Base-by-base conservation (phyloP, 30 jellyfish, hydroid and myxozoan species). In the Pelagia noctiluca region DNA sequence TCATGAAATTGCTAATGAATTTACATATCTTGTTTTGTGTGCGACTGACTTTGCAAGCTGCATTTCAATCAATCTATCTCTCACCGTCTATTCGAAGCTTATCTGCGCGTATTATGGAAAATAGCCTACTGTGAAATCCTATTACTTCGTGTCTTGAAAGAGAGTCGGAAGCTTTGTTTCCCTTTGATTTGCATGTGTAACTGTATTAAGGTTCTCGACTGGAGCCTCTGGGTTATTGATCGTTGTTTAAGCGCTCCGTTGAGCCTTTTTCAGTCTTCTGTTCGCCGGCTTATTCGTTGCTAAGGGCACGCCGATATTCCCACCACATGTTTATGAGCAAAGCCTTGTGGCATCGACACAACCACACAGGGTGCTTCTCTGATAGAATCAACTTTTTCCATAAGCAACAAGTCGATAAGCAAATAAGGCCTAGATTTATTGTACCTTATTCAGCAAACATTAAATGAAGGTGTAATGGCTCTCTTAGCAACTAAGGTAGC, bases 71-170 rank as follows among this genome's bases (percentile, higher is more conserved):
- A 78, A 63, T 46, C 89, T 23, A 25, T 37, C 60, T 65, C 53
- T 66, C 13, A 66, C 16, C 12, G 26, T 50, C 84, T 47, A 79
- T 60, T 37, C 24, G 50, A 7, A 35, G 79, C 54, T 69, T 63
- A 64, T 66, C 90, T 71, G 48, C 77, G 32, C 82, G 36, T 50
- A 71, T 80, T 48, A 63, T 69, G 47, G 76, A 66, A 77, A 48
- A 65, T 71, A 66, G 34, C 69, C 67, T 52, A 46, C 90, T 73
- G 65, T 80, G 90, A 80, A 80, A 80, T 80, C 90, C 74, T 69
- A 80, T 80, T 80, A 77, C 23, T 77, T 30, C 42, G 35, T 35
- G 66, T 29, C 79, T 60, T 53, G 48, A 50, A 77, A 26, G 25
- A 61, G 52, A 8, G 83, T 80, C 77, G 84, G 84, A 19, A 25